Base-by-base conservation (phyloP, 2,888 invertebrate species). In the Phalera bucephala region DNA sequence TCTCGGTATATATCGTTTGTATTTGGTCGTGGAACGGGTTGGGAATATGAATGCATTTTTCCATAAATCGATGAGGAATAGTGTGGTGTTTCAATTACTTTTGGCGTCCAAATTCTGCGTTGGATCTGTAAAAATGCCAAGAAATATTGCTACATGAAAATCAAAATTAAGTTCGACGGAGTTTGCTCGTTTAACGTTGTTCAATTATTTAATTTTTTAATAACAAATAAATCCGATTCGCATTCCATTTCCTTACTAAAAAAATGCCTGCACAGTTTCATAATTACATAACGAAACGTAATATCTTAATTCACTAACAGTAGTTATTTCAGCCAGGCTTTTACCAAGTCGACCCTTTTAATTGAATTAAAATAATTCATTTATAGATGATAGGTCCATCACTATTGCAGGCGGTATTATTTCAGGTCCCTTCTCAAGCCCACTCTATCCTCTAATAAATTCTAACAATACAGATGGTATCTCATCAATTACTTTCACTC, bases 1-100 rank as follows among this genome's bases (percentile, higher is more conserved):
- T 86, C 78, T 41, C 70, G 67, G 50, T 83, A 86, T 50, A 83
- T 72, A 14, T 52, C 49, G 38, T 85, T 77, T 1, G 79, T 70
- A 20, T 85, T 77, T 10, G 74, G 51, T 33, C 49, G 69, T 4
- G 52, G 58, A 17, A 64, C 63, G 2, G 77, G 76, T 11, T 67
- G 66, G 1, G 72, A 70, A 41, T 74, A 71, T 6, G 80, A 68
- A 11, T 66, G 63, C 5, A 80, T 36, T 65, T 66, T 74, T 0
- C 87, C 87, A 35, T 71, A 86, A n/a, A 62, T 41, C n/a, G 75
- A 55, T 12, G 77, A 58, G 5, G 59, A 61, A 38, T 69, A 67
- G 31, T 74, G 71, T 0, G 72, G 63, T 6, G 64, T 46, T 34
- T 69, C 70, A 11, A 64, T 52, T 2, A 64, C 62, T 46, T 64